phyloP scores from a whole-genome alignment of 2,113 vertebrate genomes.

The Syngnathoides biaculeatus region DNA sequence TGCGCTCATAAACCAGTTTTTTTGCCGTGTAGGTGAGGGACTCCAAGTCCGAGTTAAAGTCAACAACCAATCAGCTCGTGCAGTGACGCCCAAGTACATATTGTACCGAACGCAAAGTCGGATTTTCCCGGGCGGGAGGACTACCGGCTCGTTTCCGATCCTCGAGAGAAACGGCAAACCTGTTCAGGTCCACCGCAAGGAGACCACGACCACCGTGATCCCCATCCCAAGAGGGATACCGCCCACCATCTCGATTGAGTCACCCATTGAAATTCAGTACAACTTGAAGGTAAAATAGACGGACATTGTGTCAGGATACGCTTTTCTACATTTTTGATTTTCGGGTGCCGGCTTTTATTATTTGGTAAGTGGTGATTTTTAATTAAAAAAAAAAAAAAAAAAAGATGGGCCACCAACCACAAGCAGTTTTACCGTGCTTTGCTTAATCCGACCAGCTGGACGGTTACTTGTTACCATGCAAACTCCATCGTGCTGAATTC shows the following conservation, averaged over 20 bases:
- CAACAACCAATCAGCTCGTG: slow-evolving; percentile 44
- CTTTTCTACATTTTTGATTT: no score
- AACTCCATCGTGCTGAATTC: no score
- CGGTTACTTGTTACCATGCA: no score
- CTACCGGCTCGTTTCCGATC: background rate
- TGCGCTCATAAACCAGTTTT: background rate
- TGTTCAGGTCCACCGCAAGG: slow-evolving; percentile 10
- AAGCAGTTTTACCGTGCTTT: no score
- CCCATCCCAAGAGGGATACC: slow-evolving; percentile 39
- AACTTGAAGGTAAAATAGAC: slow-evolving; percentile 53
- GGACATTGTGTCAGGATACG: background rate
- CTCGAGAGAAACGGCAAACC: slow-evolving; percentile 39
- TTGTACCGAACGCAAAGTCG: slow-evolving; percentile 54
- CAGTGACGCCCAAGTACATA: slow-evolving; percentile 46
- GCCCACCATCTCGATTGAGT: slow-evolving; percentile 55
- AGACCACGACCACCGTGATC: slow-evolving; percentile 37
- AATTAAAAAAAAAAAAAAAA: no score
- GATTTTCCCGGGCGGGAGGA: slow-evolving; percentile 42
- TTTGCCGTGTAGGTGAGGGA: slow-evolving; percentile 36
- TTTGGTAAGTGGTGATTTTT: no score
- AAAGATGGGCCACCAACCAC: no score
- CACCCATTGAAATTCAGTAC: slow-evolving; percentile 60
- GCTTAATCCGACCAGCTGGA: no score
- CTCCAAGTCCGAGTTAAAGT: slow-evolving; percentile 35
- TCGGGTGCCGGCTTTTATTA: no score